A percentile compares a stretch with the other conserved stretches of the same genome.
Evolutionary conservation across 2,797 vertebrate species (phyloP).

Genomic region (Lepus townsendii): DNA sequence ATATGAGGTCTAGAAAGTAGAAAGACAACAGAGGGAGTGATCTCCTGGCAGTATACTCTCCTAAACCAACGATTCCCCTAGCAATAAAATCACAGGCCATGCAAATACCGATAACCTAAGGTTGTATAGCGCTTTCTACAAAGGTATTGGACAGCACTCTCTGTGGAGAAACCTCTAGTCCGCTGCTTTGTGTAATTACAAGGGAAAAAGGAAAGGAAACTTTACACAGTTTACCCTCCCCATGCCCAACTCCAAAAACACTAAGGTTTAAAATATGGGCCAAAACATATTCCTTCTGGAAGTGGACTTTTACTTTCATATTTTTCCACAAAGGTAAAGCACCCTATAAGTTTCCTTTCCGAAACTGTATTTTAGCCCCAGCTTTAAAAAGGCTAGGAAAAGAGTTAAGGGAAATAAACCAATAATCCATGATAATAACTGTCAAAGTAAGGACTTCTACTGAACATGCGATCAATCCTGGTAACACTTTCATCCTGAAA

Average conservation of each 20-base stretch:
- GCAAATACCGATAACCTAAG: constrained; percentile 84
- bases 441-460: constrained; percentile 11
- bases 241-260: background rate
- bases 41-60: constrained; percentile 82
- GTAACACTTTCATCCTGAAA: constrained; percentile 23
- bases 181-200: constrained; percentile 38
- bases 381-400: background rate
- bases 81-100: constrained; percentile 84
- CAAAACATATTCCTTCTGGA: constrained; percentile 65
- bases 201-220: constrained; percentile 60
- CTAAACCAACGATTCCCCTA: constrained; percentile 80
- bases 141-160: constrained; percentile 79
- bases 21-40: constrained; percentile 85
- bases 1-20: constrained; percentile 87
- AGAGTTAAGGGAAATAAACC: constrained; percentile 19
- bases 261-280: constrained; percentile 41
- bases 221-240: constrained; percentile 39
- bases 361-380: background rate
- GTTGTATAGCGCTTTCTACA: constrained; percentile 76
- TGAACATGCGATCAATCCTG: background rate
- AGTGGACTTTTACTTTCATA: constrained; percentile 70
- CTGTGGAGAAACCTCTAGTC: constrained; percentile 62
- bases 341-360: constrained; percentile 52
- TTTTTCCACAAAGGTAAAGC: constrained; percentile 27
- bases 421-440: background rate